Conservation (phyloP, 2,888 invertebrate species). For the Pachymerium ferrugineum region DNA sequence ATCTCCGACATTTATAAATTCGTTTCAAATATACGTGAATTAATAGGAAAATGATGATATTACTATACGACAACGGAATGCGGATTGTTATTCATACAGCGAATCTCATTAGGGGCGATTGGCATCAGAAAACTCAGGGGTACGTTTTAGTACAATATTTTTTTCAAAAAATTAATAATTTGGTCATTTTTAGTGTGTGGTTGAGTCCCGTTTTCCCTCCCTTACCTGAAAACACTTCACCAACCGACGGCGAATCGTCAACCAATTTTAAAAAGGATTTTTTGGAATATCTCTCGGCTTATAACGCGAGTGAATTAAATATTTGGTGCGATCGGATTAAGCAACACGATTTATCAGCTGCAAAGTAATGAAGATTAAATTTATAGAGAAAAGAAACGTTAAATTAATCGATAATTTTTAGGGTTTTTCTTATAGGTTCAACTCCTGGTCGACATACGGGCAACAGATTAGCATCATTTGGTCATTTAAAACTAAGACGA, state of each 20-base stretch:
- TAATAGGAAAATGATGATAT: constrained; percentile 18
- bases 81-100: constrained; percentile 85
- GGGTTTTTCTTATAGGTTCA: constrained; percentile 79
- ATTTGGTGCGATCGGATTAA: constrained; percentile 69
- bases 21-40: background rate
- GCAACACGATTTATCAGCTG: constrained; percentile 70
- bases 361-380: constrained; percentile 57
- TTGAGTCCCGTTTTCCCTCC: constrained; percentile 71
- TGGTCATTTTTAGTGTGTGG: constrained; percentile 63
- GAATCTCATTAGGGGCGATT: constrained; percentile 84
- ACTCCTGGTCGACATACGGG: constrained; percentile 74
- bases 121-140: constrained; percentile 92
- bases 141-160: constrained; percentile 6
- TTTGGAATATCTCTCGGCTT: constrained; percentile 67
- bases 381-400: background rate
- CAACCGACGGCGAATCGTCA: constrained; percentile 65
- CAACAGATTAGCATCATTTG: constrained; percentile 56
- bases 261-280: constrained; percentile 77
- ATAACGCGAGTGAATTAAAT: constrained; percentile 61
- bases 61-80: constrained; percentile 71
- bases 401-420: constrained; percentile 45
- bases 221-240: constrained; percentile 37
- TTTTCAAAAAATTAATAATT: background rate
- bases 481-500: constrained; percentile 56
- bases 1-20: background rate